A percentile compares a stretch with the other conserved stretches of the same genome.
phyloP scores from a whole-genome alignment of 2,113 vertebrate species.

The Cynocephalus volans region DNA sequence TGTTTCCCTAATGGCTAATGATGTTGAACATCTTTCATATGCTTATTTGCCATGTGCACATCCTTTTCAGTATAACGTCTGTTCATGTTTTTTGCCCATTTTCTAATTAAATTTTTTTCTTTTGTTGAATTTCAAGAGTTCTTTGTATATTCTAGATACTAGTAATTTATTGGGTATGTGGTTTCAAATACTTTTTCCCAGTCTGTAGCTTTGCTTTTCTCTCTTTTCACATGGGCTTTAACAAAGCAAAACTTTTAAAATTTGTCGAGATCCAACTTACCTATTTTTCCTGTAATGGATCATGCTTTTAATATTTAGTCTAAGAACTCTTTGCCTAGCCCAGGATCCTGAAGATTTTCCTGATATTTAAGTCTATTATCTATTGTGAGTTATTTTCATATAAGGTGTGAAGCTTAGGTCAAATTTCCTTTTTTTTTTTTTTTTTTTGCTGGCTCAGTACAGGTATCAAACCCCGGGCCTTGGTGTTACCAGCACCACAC shows the following conservation, averaged over 20 bases:
- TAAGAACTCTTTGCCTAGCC: not conserved
- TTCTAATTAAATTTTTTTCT: constrained; percentile 30
- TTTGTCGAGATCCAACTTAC: not conserved
- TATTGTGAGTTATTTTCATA: constrained; percentile 22
- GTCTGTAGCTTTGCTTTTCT: not conserved
- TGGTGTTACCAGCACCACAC: too few species aligned
- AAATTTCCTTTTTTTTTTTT: not conserved
- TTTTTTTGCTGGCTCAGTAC: too few species aligned
- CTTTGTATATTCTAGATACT: not conserved
- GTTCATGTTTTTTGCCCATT: constrained; percentile 34
- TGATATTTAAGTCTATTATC: not conserved
- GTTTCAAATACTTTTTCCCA: not conserved
- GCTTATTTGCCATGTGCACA: not conserved
- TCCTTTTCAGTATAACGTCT: not conserved
- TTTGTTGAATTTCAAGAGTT: not conserved
- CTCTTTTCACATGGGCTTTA: not conserved
- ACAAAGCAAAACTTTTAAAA: not conserved
- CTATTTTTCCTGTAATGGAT: not conserved
- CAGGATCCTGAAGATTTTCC: not conserved
- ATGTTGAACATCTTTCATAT: not conserved
- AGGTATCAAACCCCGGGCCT: too few species aligned
- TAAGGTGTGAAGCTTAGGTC: not conserved
- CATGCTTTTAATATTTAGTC: not conserved
- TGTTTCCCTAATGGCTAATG: constrained; percentile 25
- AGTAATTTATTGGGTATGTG: too few species aligned